phyloP scores from a whole-genome alignment of 2,797 vertebrate species.

The Phrynocephalus vlangalii region DNA sequence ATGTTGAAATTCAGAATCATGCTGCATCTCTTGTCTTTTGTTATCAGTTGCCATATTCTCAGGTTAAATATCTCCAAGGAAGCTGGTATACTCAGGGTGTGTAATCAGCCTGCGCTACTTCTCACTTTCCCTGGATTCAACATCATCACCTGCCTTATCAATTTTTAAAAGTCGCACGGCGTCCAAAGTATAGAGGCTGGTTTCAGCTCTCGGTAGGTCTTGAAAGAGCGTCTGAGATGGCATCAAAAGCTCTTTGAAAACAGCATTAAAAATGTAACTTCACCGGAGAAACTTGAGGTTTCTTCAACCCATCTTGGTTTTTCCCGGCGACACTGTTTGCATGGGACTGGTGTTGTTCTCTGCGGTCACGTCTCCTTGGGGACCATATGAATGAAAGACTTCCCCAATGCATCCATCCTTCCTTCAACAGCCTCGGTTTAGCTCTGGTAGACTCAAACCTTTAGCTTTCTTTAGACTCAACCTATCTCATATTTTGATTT shows the following conservation, averaged over 20 bases:
- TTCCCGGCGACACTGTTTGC: neutral
- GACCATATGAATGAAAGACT: too few relatives aligned
- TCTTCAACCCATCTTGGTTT: neutral
- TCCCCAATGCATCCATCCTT: too few relatives aligned
- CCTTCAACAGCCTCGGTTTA: too few relatives aligned
- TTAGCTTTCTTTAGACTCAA: too few relatives aligned
- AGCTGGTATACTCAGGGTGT: too few relatives aligned
- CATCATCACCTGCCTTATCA: neutral
- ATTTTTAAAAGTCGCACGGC: constrained; percentile 11
- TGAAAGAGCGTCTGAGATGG: neutral
- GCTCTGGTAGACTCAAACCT: too few relatives aligned
- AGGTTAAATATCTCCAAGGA: too few relatives aligned
- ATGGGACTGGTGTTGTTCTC: neutral
- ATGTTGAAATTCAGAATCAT: neutral
- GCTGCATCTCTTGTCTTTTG: neutral
- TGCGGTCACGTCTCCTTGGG: too few relatives aligned
- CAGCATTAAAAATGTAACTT: neutral
- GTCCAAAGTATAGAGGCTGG: neutral
- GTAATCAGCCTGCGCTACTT: too few relatives aligned
- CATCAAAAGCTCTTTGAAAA: neutral
- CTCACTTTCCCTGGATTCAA: neutral
- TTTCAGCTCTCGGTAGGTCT: neutral
- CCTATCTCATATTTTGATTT: too few relatives aligned
- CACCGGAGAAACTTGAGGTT: fast-evolving
- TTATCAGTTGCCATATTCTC: too few relatives aligned